Evolutionary conservation across 2,797 vertebrate genomes (phyloP).

Genomic region (Ataeniobius toweri): DNA sequence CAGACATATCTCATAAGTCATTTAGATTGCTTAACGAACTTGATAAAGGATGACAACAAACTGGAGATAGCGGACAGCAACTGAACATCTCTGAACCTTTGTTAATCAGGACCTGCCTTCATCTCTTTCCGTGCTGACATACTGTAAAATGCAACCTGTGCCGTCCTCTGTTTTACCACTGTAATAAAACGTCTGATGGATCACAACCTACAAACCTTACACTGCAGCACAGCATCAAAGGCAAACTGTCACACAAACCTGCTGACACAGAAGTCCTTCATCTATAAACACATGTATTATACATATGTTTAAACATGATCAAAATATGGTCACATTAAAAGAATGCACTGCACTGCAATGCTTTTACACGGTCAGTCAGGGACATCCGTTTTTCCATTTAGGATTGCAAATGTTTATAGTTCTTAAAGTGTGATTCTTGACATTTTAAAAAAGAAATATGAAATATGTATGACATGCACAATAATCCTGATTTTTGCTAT

Average conservation of each 20-base stretch:
- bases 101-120: conserved; percentile 12
- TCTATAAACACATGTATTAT: neutral
- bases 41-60: conserved; percentile 6
- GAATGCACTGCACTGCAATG: neutral
- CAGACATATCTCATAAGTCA: neutral
- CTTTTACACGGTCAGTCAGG: neutral
- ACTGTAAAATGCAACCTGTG: conserved; percentile 53
- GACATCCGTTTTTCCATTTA: neutral
- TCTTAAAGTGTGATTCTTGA: neutral
- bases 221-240: conserved; percentile 40
- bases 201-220: conserved; percentile 45
- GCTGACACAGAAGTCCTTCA: conserved; percentile 26
- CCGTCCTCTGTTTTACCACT: conserved; percentile 58
- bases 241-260: conserved; percentile 57
- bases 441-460: neutral
- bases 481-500: neutral
- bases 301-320: neutral
- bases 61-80: conserved; percentile 3
- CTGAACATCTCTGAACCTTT: conserved; percentile 3
- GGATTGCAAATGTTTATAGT: neutral
- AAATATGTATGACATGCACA: neutral
- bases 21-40: conserved; percentile 13
- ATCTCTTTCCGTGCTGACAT: conserved; percentile 21
- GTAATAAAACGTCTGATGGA: conserved; percentile 63
- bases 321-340: neutral